A percentile compares a stretch with the other conserved stretches of the same genome.
phyloP scores from a whole-genome alignment of 2,113 vertebrate genomes.

The Anguilla rostrata region DNA sequence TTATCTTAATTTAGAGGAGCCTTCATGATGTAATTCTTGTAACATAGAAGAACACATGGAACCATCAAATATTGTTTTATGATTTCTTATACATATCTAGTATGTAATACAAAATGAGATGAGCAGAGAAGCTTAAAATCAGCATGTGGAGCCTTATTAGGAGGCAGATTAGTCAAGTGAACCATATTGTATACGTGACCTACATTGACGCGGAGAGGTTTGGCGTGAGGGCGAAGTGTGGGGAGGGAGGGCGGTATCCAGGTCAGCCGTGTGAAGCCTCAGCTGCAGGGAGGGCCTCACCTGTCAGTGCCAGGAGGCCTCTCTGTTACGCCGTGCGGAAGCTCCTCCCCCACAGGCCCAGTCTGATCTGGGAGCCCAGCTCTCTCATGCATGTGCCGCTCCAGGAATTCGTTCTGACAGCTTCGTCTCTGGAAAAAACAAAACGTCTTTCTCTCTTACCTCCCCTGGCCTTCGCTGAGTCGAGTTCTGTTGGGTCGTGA shows the following conservation, averaged over 20 bases:
- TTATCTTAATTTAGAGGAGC: too few species aligned
- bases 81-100: neutral
- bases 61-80: too few species aligned
- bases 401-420: constrained; percentile 68
- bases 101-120: neutral
- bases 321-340: constrained; percentile 57
- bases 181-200: neutral
- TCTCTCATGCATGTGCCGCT: constrained; percentile 65
- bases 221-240: constrained; percentile 1
- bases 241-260: constrained; percentile 52
- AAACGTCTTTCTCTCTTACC: constrained; percentile 49
- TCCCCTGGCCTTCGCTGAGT: constrained; percentile 9
- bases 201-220: neutral
- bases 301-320: constrained; percentile 64
- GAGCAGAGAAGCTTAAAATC: neutral
- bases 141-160: neutral
- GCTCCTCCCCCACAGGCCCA: constrained; percentile 52
- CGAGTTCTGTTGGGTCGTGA: neutral
- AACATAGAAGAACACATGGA: too few species aligned
- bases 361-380: constrained; percentile 45
- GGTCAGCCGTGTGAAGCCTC: constrained; percentile 67
- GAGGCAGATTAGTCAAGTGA: neutral
- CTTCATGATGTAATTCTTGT: too few species aligned
- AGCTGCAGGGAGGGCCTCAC: constrained; percentile 72
- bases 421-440: constrained; percentile 35